A percentile compares a stretch with the other conserved stretches of the same genome.
phyloP scores from a whole-genome alignment of 2,888 invertebrate genomes.

The Acrobasis repandana region DNA sequence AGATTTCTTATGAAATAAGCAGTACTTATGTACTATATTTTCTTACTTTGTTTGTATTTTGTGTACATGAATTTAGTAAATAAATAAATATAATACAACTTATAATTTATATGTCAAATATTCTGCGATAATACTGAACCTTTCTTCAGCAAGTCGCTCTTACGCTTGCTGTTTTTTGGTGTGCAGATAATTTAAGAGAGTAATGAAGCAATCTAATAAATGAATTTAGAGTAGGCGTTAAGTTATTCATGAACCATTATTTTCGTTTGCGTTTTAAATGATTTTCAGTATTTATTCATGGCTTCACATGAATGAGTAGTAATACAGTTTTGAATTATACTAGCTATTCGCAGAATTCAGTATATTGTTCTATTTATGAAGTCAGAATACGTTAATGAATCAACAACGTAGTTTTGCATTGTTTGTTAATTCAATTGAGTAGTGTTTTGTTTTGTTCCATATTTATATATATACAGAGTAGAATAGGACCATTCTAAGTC shows the following conservation, averaged over 20 bases:
- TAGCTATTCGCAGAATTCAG: not conserved
- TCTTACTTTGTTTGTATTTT: too few relatives aligned
- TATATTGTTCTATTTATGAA: not conserved
- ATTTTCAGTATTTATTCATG: conserved; percentile 1
- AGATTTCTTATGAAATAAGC: too few relatives aligned
- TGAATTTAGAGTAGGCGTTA: not conserved
- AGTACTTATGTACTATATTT: too few relatives aligned
- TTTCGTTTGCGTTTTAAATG: not conserved
- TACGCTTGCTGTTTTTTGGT: not conserved
- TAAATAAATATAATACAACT: too few relatives aligned
- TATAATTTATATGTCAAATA: too few relatives aligned
- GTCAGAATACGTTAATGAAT: not conserved
- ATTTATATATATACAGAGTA: too few relatives aligned
- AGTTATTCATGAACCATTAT: not conserved
- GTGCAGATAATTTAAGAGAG: not conserved
- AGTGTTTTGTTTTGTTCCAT: too few relatives aligned
- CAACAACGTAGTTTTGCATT: not conserved
- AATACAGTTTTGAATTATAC: not conserved
- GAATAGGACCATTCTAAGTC: too few relatives aligned
- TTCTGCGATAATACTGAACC: too few relatives aligned
- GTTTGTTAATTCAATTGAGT: too few relatives aligned
- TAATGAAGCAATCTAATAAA: not conserved
- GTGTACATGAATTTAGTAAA: too few relatives aligned
- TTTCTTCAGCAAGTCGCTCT: too few relatives aligned
- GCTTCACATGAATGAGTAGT: not conserved